Evolutionary conservation across 2,797 vertebrate genomes (phyloP).

Genomic region (Xiphorhynchus erythropygius): DNA sequence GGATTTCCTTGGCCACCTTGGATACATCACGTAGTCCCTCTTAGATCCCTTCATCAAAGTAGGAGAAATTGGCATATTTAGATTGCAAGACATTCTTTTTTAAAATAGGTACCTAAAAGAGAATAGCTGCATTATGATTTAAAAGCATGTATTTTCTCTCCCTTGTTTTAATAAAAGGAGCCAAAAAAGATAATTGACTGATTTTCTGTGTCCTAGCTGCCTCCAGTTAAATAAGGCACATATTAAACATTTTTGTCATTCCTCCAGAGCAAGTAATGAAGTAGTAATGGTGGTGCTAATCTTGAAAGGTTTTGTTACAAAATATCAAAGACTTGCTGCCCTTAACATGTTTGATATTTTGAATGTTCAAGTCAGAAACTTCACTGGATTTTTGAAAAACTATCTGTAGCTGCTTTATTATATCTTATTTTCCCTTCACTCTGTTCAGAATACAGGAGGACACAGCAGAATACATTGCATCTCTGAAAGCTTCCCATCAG

Average conservation of each 20-base stretch:
- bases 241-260: not conserved
- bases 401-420: not conserved
- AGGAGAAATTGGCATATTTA: not conserved
- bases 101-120: not conserved
- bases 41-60: not conserved
- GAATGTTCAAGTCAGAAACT: not conserved
- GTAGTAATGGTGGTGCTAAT: not conserved
- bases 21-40: not conserved
- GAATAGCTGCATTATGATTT: not conserved
- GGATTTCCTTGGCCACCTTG: not conserved
- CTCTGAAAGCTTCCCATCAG: conserved; percentile 81
- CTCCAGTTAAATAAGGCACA: not conserved
- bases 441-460: conserved; percentile 79
- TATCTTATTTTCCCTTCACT: not conserved
- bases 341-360: not conserved
- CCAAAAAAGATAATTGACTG: not conserved
- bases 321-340: not conserved
- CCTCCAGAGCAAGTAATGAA: not conserved
- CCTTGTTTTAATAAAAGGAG: not conserved
- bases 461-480: conserved; percentile 75
- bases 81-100: not conserved
- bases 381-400: not conserved
- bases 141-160: not conserved
- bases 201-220: not conserved
- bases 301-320: not conserved